Percentiles rank a stretch among this genome's conserved stretches.
phyloP scores from a whole-genome alignment of 2,888 invertebrate species.

The Chirona hameri region DNA sequence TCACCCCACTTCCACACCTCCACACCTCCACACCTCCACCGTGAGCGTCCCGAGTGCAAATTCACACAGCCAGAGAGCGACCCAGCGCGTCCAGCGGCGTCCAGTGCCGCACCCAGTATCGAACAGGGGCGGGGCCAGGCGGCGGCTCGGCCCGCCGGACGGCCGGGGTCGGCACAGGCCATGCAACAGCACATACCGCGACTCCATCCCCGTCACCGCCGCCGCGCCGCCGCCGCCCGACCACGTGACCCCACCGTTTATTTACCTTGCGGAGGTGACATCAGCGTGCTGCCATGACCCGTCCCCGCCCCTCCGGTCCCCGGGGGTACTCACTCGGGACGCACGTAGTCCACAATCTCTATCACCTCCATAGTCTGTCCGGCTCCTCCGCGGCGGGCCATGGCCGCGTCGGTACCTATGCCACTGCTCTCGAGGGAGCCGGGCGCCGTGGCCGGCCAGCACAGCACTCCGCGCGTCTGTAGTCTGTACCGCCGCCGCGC shows the following conservation, averaged over 20 bases:
- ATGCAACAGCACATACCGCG: neutral
- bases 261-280: neutral
- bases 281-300: neutral
- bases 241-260: neutral
- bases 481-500: too few species aligned
- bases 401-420: neutral
- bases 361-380: neutral
- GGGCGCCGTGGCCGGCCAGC: neutral
- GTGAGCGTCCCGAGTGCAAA: neutral
- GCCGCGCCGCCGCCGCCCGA: too few species aligned
- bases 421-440: neutral
- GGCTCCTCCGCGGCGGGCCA: neutral
- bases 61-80: neutral
- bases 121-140: neutral
- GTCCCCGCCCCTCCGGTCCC: neutral
- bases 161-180: neutral
- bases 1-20: too few species aligned
- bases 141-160: neutral
- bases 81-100: neutral
- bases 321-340: neutral
- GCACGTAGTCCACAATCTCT: constrained; percentile 6
- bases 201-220: neutral
- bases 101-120: neutral
- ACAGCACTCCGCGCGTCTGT: too few species aligned
- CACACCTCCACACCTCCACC: too few species aligned